Conservation (phyloP, 2,888 invertebrate species). For the Limnephilus marmoratus region DNA sequence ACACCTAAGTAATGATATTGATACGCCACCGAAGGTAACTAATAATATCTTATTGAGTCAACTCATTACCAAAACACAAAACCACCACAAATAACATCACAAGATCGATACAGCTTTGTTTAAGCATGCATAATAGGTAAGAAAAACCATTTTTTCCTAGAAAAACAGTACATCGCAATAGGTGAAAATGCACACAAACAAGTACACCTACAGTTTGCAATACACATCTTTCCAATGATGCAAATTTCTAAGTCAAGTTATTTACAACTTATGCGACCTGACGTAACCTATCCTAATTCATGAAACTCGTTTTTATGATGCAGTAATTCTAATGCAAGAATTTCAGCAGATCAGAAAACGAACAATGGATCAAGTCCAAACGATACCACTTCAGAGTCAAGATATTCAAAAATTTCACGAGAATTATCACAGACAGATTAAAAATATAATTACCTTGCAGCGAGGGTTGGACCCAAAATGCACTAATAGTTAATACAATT, state of each 20-base stretch:
- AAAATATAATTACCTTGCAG: constrained; percentile 21
- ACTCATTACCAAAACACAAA: not conserved
- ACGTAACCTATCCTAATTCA: not conserved
- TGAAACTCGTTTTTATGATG: not conserved
- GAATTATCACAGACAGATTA: not conserved
- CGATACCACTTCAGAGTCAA: not conserved
- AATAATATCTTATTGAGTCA: not conserved
- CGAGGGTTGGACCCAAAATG: constrained; percentile 19
- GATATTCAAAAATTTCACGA: not conserved
- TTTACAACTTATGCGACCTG: not conserved
- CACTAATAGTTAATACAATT: constrained; percentile 24
- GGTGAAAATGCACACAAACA: not conserved
- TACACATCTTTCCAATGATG: not conserved
- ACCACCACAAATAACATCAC: not conserved
- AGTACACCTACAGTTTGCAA: not conserved
- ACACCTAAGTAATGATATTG: not conserved
- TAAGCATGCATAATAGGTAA: not conserved
- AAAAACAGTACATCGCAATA: not conserved
- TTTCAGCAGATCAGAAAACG: not conserved
- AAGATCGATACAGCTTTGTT: not conserved
- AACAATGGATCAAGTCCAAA: not conserved
- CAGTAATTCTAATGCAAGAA: not conserved
- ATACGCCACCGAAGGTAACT: not conserved
- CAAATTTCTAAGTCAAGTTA: not conserved
- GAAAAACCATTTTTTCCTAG: not conserved